phyloP scores from a whole-genome alignment of 2,888 invertebrate species.

The Stenodema calcarata region DNA sequence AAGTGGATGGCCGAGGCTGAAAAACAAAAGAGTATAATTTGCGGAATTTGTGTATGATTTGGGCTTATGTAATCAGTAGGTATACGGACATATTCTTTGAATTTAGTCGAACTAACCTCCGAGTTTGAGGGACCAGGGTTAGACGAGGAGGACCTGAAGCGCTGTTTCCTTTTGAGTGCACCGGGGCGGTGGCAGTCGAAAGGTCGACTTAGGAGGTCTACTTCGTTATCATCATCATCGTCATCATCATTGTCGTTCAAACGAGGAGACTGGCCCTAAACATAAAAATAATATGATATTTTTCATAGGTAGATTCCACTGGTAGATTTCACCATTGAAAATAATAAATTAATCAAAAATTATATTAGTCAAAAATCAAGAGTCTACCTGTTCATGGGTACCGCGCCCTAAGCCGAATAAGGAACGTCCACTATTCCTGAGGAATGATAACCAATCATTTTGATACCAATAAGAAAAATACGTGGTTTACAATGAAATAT shows the following conservation, averaged over 20 bases:
- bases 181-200: not conserved
- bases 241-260: slow-evolving; percentile 3
- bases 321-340: no score
- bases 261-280: not conserved
- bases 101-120: not conserved
- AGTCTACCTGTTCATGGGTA: not conserved
- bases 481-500: no score
- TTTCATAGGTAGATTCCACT: no score
- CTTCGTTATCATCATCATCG: slow-evolving; percentile 19
- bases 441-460: no score
- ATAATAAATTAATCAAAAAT: no score
- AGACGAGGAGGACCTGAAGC: not conserved
- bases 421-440: not conserved
- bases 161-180: not conserved
- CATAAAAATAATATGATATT: not conserved
- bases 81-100: not conserved
- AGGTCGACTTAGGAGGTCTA: not conserved
- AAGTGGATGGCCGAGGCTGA: slow-evolving; percentile 7
- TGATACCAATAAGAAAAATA: no score
- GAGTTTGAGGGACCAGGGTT: not conserved
- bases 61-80: not conserved
- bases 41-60: not conserved
- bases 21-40: no score
- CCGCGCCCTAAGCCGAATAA: not conserved
- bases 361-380: no score